A percentile compares a stretch with the other conserved stretches of the same genome.
phyloP scores from a whole-genome alignment of 2,113 vertebrate species.

The Hemiscyllium ocellatum region DNA sequence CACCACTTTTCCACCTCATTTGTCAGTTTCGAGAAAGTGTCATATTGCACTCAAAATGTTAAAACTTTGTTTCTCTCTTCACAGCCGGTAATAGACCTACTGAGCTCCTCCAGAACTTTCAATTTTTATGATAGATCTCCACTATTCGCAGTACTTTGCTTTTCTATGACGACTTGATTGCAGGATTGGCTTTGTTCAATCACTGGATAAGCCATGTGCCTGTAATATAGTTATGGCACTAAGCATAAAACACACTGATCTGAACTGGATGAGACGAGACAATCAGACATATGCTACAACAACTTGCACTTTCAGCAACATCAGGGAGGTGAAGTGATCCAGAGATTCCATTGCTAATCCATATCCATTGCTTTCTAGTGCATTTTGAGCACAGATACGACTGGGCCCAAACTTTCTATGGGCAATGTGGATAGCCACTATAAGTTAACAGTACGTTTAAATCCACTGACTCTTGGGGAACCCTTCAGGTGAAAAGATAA shows the following conservation, averaged over 20 bases:
- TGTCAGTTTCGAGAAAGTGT: too few species aligned
- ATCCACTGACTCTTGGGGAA: neutral
- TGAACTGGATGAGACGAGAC: neutral
- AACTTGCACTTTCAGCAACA: neutral
- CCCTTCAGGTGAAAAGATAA: too few species aligned
- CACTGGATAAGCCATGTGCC: neutral
- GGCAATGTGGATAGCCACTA: neutral
- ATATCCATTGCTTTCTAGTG: neutral
- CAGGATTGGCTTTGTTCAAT: neutral
- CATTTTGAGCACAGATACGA: neutral
- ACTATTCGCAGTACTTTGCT: too few species aligned
- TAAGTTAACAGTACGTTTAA: neutral
- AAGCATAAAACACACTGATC: neutral
- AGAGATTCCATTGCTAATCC: neutral
- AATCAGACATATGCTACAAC: neutral
- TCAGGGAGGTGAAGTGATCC: neutral
- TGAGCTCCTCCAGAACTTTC: too few species aligned
- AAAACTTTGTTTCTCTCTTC: too few species aligned
- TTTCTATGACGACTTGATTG: neutral
- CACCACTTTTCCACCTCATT: too few species aligned
- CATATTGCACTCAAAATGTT: too few species aligned
- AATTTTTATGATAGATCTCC: too few species aligned
- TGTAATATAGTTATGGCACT: neutral
- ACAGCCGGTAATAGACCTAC: too few species aligned
- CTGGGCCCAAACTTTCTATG: neutral